Base-by-base conservation (phyloP, 1,140 invertebrate genomes). In the Rhopalosiphum maidis region DNA sequence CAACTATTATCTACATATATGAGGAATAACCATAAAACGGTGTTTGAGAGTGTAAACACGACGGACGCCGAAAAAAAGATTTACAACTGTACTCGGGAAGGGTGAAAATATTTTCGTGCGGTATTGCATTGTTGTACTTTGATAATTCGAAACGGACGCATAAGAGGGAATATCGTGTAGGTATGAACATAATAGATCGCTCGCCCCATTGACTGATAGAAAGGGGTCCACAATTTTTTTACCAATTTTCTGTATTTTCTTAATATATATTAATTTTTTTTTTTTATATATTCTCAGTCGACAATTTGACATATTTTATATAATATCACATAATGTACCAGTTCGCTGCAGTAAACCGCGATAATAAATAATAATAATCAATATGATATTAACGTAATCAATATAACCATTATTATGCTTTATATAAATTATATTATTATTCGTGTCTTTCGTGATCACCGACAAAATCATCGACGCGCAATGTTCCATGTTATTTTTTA, bases 141-240 rank as follows among this genome's bases (percentile, higher is more conserved):
- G 23, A 89, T 55, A 41, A 89, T 55, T 89, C 11, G 88, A 89
- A 89, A 55, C 87, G 88, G 88, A 89, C 37, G 35, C 2, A 77
- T 77, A n/a, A 37, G 88, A 89, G 35, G 48, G 48, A 55, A 55
- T 54, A 89, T 41, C 37, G 3, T 68, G 30, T 68, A 68, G 18
- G 25, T 68, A 15, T n/a, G n/a, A 30, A 77, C 60, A 55, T 54
- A 89, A 89, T 89, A n/a, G 23, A 41, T 51, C 35, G 37, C 30
- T 15, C 43, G 54, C 25, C 22, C 35, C 54, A 89, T 89, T 89
- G 48, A 55, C 35, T 48, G 37, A 89, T 23, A 23, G 11, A 89
- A 89, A 89, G 35, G 35, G 51, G 51, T 89, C 30, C 23, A 54
- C 23, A 15, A 77, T 18, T 77, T 77, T 89, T 89, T 89, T 37